Conservation (phyloP, 2,113 vertebrate genomes). For the Ceratotherium simum region DNA sequence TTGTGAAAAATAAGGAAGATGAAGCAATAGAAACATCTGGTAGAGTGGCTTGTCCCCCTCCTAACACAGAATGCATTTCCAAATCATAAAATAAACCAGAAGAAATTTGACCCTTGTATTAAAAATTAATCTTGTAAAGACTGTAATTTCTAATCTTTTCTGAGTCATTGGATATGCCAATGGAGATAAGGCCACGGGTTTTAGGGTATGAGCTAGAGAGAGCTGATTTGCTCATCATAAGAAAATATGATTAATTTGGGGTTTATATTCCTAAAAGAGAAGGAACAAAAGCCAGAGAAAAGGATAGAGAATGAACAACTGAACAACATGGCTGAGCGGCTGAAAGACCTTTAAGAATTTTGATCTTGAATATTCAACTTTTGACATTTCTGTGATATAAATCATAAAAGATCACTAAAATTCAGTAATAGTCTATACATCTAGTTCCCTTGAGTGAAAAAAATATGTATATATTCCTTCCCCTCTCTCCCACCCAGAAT, state of each 20-base stretch:
- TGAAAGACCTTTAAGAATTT: not conserved
- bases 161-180: not conserved
- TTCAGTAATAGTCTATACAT: not conserved
- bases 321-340: not conserved
- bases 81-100: not conserved
- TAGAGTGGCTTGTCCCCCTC: not conserved
- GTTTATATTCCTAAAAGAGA: not conserved
- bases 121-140: not conserved
- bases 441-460: not conserved
- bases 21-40: not conserved
- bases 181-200: not conserved
- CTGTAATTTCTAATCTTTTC: not conserved
- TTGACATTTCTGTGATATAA: not conserved
- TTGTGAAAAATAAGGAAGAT: not conserved
- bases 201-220: not conserved
- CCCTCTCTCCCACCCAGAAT: not conserved
- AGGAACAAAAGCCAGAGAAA: not conserved
- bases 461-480: not conserved
- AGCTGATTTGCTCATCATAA: not conserved
- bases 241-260: not conserved
- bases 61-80: not conserved
- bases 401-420: not conserved
- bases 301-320: not conserved
- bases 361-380: not conserved
- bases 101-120: not conserved